phyloP scores from a whole-genome alignment of 1,140 invertebrate species.

The Drosophila busckii region DNA sequence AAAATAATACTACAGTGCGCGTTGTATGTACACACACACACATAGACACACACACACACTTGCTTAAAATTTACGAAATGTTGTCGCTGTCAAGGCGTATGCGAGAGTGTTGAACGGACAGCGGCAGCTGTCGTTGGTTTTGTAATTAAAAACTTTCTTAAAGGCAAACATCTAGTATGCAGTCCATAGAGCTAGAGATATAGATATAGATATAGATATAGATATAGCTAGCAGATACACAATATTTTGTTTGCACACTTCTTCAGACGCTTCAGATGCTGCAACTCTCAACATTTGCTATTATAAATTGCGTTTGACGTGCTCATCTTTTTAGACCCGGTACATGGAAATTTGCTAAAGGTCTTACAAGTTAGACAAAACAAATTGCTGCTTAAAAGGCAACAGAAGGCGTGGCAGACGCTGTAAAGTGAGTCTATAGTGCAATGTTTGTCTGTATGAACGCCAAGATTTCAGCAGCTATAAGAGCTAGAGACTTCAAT shows the following conservation, averaged over 20 bases:
- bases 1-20: no score
- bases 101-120: slow-evolving; percentile 42
- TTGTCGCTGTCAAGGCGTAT: slow-evolving; percentile 49
- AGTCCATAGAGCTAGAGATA: slow-evolving; percentile 15
- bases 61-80: slow-evolving; percentile 50
- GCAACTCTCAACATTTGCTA: slow-evolving; percentile 49
- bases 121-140: slow-evolving; percentile 76
- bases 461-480: no score
- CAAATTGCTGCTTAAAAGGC: no score
- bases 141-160: slow-evolving; percentile 74
- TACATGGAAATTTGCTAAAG: slow-evolving; percentile 6
- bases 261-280: no score
- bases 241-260: slow-evolving; percentile 50
- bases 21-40: no score
- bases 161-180: slow-evolving; percentile 57
- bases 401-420: no score
- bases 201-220: slow-evolving; percentile 24
- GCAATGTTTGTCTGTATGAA: no score
- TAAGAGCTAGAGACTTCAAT: no score
- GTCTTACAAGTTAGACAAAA: no score
- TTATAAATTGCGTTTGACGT: slow-evolving; percentile 71
- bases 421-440: no score
- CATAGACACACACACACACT: no score
- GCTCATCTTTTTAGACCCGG: slow-evolving; percentile 50
- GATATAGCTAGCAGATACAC: slow-evolving; percentile 5